Base-by-base conservation (phyloP, 2,888 invertebrate genomes). In the Drosophila yooni region DNA sequence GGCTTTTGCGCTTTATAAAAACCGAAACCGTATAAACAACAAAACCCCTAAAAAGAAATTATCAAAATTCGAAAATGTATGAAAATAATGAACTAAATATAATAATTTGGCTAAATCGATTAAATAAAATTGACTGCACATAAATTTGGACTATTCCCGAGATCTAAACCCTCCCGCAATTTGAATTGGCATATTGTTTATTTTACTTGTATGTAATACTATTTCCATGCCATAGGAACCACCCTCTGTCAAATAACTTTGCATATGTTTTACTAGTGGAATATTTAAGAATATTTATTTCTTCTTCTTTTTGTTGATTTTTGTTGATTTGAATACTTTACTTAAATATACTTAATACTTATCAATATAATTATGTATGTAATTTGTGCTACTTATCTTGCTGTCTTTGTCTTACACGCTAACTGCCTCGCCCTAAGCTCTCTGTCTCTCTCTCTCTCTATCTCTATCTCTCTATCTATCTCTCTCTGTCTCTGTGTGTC, bases 131-230 rank as follows among this genome's bases (percentile, higher is more conserved):
- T 71, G 29, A 54, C 18, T 76, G 79, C 79, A 79, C 81, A 79
- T 31, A 5, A 63, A 79, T 79, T 79, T 79, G 79, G 79, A 81
- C 76, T 60, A 79, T 73, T n/a, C 81, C 78, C 74, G 81, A 81
- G 46, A 43, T 64, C 38, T 25, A 68, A 69, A 56, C 18, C 29
- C 25, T 54, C 51, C 67, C 50, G 46, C 69, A 54, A 70, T 66
- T 66, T 61, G 59, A 69, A 71, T 64, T 58, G 66, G 40, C 51
- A 8, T 40, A 33, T 54, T 54, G 38, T 48, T 68, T 68, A 56
- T 50, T 40, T 40, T 36, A 69, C 57, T 43, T 43, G 57, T 62
- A 33, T 34, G 40, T 62, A 33, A 62, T 29, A 68, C 69, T 21
- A 38, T 40, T 56, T 40, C 50, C 50, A 50, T 29, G 67, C 68